Evolutionary conservation across 1,140 invertebrate genomes (phyloP).

Genomic region (Diorhabda carinulata): DNA sequence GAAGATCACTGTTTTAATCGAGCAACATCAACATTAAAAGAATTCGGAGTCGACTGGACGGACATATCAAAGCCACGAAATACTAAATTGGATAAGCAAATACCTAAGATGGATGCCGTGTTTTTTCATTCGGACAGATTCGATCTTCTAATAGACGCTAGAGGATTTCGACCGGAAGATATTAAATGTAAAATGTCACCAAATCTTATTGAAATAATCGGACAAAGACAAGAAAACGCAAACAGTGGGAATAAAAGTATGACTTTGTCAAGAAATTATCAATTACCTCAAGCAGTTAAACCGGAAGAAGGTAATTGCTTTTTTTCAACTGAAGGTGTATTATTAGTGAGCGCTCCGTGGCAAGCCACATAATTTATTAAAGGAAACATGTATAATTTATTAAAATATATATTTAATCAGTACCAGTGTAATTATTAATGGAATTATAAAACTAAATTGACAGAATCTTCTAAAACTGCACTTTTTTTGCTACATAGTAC

Average conservation of each 20-base stretch:
- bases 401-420: too few species aligned
- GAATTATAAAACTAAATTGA: too few species aligned
- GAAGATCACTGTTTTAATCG: conserved; percentile 14
- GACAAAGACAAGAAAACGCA: conserved; percentile 24
- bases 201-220: conserved; percentile 28
- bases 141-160: conserved; percentile 31
- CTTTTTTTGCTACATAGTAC: too few species aligned
- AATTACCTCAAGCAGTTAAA: conserved; percentile 29
- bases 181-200: conserved; percentile 30
- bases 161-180: conserved; percentile 35
- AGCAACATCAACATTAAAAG: conserved; percentile 8
- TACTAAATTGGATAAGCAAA: background rate
- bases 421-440: too few species aligned
- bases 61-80: conserved; percentile 1
- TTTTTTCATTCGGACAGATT: conserved; percentile 23
- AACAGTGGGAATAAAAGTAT: conserved; percentile 24
- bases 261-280: conserved; percentile 31
- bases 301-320: conserved; percentile 33
- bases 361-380: background rate
- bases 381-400: too few species aligned
- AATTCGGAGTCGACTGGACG: conserved; percentile 1
- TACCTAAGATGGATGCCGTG: conserved; percentile 24
- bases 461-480: too few species aligned
- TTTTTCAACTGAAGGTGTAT: conserved; percentile 32
- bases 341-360: conserved; percentile 35